Evolutionary conservation across 2,797 vertebrate species (phyloP).

Genomic region (Poeciliopsis gracilis): DNA sequence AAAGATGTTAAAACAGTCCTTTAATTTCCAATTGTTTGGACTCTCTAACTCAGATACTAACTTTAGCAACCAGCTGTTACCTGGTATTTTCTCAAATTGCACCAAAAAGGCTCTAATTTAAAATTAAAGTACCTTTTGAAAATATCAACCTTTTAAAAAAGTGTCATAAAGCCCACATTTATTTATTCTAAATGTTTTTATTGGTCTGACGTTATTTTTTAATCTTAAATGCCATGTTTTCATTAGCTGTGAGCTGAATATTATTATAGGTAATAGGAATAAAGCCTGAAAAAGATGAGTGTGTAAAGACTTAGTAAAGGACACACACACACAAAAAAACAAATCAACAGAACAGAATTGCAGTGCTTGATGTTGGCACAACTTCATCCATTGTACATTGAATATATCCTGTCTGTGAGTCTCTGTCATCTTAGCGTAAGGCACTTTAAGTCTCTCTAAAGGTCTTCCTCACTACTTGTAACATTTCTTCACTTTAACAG

Average conservation of each 20-base stretch:
- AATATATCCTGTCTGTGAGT: too few relatives aligned
- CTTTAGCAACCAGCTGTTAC: neutral
- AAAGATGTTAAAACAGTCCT: neutral
- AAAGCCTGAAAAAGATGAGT: neutral
- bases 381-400: too few relatives aligned
- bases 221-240: neutral
- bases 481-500: too few relatives aligned
- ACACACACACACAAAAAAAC: too few relatives aligned
- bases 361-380: too few relatives aligned
- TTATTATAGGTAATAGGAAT: neutral
- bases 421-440: too few relatives aligned
- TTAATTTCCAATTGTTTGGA: neutral
- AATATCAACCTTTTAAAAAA: neutral
- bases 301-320: neutral
- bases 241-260: neutral
- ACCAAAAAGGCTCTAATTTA: neutral
- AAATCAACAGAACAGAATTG: too few relatives aligned
- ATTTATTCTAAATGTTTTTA: neutral
- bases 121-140: neutral
- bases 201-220: neutral
- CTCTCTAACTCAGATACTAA: neutral
- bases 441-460: too few relatives aligned
- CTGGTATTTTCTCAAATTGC: neutral
- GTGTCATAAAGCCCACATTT: neutral
- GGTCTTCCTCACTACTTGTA: too few relatives aligned